A percentile compares a stretch with the other conserved stretches of the same genome.
phyloP scores from a whole-genome alignment of 1,140 invertebrate species.

The Drosophila teissieri region DNA sequence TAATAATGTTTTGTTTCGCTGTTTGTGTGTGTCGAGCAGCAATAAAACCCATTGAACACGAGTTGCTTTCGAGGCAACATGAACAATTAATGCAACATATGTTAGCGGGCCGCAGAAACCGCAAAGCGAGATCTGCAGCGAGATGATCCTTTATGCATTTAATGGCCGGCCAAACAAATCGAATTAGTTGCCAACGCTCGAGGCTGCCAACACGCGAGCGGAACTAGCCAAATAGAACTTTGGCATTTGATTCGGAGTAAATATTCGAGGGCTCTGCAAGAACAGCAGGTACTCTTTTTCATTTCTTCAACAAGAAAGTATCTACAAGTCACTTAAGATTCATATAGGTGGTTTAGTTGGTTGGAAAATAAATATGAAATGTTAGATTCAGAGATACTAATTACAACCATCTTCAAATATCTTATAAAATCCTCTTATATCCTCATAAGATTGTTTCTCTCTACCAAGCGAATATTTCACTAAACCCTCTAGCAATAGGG shows the following conservation, averaged over 20 bases:
- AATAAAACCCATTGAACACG: slow-evolving; percentile 82
- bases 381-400: not conserved
- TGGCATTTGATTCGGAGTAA: not conserved
- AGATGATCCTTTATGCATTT: slow-evolving; percentile 53
- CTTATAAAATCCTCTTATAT: too few species aligned
- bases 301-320: not conserved
- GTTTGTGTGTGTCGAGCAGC: slow-evolving; percentile 81
- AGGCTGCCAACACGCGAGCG: slow-evolving; percentile 61
- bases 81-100: slow-evolving; percentile 83
- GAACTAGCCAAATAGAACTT: slow-evolving; percentile 30
- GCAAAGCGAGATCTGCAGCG: slow-evolving; percentile 38
- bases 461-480: not conserved
- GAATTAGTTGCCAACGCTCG: slow-evolving; percentile 67
- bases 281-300: not conserved
- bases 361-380: too few species aligned
- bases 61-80: slow-evolving; percentile 80
- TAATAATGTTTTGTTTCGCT: slow-evolving; percentile 62
- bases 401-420: too few species aligned
- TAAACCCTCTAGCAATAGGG: not conserved
- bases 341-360: too few species aligned
- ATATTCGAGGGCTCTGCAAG: not conserved
- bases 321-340: not conserved
- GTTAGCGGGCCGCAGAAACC: slow-evolving; percentile 55
- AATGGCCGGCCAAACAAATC: slow-evolving; percentile 59
- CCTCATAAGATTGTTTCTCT: not conserved